These are phyloP conservation scores for Carcharodon carcharias DNA, from an alignment of 2,797 vertebrate species.

Conservation along the genomic window DNA sequence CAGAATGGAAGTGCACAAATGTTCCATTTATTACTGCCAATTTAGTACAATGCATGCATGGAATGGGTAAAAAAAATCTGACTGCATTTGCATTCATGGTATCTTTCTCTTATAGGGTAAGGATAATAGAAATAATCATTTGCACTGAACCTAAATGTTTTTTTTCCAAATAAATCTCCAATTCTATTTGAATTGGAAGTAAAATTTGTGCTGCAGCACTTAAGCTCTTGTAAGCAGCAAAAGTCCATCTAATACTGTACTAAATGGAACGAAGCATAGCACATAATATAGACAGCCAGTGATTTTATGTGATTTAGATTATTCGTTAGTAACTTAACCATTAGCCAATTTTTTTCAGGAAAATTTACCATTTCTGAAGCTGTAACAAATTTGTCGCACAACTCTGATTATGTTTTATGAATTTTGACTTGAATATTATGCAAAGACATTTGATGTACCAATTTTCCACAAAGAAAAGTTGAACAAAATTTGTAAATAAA, in stretches of 20 bases:
- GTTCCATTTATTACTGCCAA: neutral
- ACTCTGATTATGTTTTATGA: neutral
- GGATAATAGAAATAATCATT: neutral
- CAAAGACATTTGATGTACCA: neutral
- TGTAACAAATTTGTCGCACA: neutral
- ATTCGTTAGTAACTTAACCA: neutral
- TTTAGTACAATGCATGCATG: neutral
- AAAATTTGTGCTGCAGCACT: neutral
- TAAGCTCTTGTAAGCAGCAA: neutral
- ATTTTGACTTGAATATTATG: neutral
- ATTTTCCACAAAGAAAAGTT: slow-evolving; percentile 2
- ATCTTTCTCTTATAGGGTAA: neutral
- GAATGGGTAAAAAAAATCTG: neutral
- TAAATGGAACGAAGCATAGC: too few relatives aligned
- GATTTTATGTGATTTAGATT: neutral
- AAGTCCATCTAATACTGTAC: neutral
- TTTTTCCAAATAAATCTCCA: neutral
- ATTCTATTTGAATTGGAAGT: neutral
- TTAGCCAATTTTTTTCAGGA: neutral
- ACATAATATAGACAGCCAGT: neutral
- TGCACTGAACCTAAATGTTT: neutral
- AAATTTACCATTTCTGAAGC: neutral
- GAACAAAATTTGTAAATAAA: slow-evolving; percentile 33
- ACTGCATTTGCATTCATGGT: neutral
- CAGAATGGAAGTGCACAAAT: neutral